Percentiles rank a stretch among this genome's conserved stretches.
Conservation (phyloP, 2,888 invertebrate species). For the Archips xylosteana region DNA sequence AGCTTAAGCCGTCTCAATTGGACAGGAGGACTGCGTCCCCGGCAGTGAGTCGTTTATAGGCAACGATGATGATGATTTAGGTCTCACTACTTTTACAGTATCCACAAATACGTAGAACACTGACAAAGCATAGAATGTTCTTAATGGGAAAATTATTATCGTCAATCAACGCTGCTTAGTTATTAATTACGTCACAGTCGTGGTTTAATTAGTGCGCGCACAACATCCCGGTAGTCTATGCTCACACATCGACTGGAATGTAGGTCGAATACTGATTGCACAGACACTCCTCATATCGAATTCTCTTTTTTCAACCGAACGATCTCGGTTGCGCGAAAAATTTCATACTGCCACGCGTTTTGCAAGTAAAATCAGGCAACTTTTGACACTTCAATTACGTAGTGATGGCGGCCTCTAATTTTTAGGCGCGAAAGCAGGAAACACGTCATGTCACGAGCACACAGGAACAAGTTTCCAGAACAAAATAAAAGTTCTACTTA, state of each 20-base stretch:
- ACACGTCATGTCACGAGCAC: conserved; percentile 77
- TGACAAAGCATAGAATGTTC: not conserved
- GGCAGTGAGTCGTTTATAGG: too few species aligned
- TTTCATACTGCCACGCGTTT: conserved; percentile 82
- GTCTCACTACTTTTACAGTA: not conserved
- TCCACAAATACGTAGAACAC: not conserved
- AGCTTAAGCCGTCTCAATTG: too few species aligned
- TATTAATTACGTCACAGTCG: conserved; percentile 23
- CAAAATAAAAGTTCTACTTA: conserved; percentile 70
- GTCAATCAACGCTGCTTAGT: conserved; percentile 21
- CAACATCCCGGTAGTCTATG: conserved; percentile 45
- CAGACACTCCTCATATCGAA: conserved; percentile 80
- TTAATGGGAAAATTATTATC: conserved; percentile 14
- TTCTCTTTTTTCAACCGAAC: conserved; percentile 80
- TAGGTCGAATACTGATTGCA: conserved; percentile 83
- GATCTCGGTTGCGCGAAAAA: conserved; percentile 79
- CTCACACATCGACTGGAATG: conserved; percentile 71
- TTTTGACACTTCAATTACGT: conserved; percentile 85
- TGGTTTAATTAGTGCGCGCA: conserved; percentile 41
- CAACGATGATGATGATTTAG: too few species aligned
- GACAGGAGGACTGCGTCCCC: too few species aligned
- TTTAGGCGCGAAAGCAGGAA: conserved; percentile 64
- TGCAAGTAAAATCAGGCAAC: conserved; percentile 86
- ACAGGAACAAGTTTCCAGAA: conserved; percentile 72
- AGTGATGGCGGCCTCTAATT: conserved; percentile 80